phyloP scores from a whole-genome alignment of 2,113 vertebrate species.

The Phrynocephalus versicolor region DNA sequence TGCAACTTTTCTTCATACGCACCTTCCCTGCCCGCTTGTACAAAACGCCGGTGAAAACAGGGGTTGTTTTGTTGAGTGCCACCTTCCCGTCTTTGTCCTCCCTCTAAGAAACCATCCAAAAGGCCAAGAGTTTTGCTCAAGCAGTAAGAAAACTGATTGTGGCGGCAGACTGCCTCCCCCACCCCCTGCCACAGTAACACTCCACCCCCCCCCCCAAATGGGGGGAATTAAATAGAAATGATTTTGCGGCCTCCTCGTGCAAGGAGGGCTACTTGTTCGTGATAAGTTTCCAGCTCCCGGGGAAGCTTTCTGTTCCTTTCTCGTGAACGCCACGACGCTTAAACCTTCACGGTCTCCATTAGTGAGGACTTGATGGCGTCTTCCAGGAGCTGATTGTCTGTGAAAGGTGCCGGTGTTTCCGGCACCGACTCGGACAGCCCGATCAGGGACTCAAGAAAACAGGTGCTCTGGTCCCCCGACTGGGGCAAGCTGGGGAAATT shows the following conservation, averaged over 20 bases:
- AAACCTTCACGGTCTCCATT: constrained; percentile 90
- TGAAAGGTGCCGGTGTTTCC: constrained; percentile 84
- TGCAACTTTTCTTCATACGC: constrained; percentile 47
- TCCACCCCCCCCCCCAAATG: constrained; percentile 51
- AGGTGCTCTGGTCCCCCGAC: constrained; percentile 79
- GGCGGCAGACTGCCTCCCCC: constrained; percentile 53
- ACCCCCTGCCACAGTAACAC: constrained; percentile 36
- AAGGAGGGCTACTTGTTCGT: neutral
- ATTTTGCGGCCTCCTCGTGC: constrained; percentile 6
- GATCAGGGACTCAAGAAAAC: constrained; percentile 92
- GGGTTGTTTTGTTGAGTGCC: constrained; percentile 41
- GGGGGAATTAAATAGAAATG: constrained; percentile 59
- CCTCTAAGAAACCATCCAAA: constrained; percentile 41
- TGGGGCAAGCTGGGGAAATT: constrained; percentile 82
- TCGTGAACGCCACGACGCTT: constrained; percentile 33
- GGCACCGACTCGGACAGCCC: constrained; percentile 88
- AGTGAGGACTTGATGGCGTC: constrained; percentile 88
- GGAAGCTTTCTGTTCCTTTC: neutral
- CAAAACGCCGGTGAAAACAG: constrained; percentile 65
- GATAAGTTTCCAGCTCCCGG: constrained; percentile 15
- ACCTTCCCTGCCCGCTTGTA: constrained; percentile 47
- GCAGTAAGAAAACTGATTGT: constrained; percentile 68
- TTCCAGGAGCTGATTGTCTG: constrained; percentile 92
- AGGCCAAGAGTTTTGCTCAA: constrained; percentile 68
- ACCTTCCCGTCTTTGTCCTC: constrained; percentile 30